Conservation (phyloP, 2,888 invertebrate genomes). For the Chaitophorus viminalis region DNA sequence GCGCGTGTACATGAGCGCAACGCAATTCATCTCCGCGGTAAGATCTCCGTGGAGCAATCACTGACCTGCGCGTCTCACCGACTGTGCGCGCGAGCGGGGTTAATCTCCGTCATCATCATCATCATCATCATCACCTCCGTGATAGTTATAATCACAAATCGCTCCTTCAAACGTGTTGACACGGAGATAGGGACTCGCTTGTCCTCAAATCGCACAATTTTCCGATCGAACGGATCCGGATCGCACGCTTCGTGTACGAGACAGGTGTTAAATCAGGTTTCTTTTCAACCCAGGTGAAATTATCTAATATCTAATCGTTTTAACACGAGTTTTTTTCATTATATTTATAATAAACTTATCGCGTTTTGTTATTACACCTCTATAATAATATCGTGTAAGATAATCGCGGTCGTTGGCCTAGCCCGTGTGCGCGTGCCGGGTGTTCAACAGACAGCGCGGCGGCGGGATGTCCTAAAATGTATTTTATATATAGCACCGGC, state of each 20-base stretch:
- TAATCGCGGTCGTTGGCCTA: no score
- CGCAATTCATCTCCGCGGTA: background rate
- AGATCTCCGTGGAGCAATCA: background rate
- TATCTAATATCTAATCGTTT: no score
- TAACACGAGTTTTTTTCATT: no score
- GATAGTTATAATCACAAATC: background rate
- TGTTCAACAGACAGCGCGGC: background rate
- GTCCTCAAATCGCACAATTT: no score
- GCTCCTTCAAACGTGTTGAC: background rate
- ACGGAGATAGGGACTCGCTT: background rate
- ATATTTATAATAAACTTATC: no score
- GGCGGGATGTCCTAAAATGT: conserved; percentile 13
- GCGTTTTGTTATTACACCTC: no score
- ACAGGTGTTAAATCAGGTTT: no score
- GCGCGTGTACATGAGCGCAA: background rate
- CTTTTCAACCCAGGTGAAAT: no score
- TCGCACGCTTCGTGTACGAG: no score
- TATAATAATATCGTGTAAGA: no score
- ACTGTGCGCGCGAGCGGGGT: background rate
- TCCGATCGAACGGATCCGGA: no score
- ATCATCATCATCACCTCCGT: background rate
- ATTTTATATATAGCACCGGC: conserved; percentile 18
- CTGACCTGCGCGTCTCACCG: background rate
- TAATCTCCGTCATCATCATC: background rate
- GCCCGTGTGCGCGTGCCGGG: no score